Percentiles rank a stretch among this genome's conserved stretches.
phyloP scores from a whole-genome alignment of 2,797 vertebrate genomes.

The Aulostomus chinensis region DNA sequence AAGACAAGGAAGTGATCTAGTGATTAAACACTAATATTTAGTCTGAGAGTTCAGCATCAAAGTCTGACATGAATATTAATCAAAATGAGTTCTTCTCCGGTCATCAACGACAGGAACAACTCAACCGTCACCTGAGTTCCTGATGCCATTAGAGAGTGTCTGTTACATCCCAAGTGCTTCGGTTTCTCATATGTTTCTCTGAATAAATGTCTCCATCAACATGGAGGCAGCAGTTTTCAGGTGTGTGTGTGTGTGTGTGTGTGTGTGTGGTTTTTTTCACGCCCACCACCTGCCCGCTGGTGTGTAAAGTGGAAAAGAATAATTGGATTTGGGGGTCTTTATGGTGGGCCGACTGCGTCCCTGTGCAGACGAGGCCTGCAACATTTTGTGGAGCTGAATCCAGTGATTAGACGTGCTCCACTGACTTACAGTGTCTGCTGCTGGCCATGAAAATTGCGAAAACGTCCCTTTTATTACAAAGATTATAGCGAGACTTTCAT shows the following conservation, averaged over 20 bases:
- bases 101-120: too few relatives aligned
- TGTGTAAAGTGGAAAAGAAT: slow-evolving; percentile 13
- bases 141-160: too few relatives aligned
- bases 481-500: slow-evolving; percentile 1
- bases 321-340: slow-evolving; percentile 31
- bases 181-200: too few relatives aligned
- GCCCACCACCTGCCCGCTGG: too few relatives aligned
- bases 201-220: neutral
- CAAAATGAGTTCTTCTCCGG: too few relatives aligned
- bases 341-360: neutral
- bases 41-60: too few relatives aligned
- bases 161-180: too few relatives aligned
- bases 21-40: too few relatives aligned
- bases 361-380: slow-evolving; percentile 1
- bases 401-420: slow-evolving; percentile 23
- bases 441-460: slow-evolving; percentile 20
- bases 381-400: slow-evolving; percentile 26
- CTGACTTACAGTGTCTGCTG: slow-evolving; percentile 17
- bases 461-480: neutral
- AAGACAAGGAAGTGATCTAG: too few relatives aligned
- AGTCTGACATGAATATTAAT: too few relatives aligned
- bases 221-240: neutral
- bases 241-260: neutral
- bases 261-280: too few relatives aligned
- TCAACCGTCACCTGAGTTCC: too few relatives aligned